Conservation (phyloP, 23 tunicate genomes). For the Trididemnum clinides region DNA sequence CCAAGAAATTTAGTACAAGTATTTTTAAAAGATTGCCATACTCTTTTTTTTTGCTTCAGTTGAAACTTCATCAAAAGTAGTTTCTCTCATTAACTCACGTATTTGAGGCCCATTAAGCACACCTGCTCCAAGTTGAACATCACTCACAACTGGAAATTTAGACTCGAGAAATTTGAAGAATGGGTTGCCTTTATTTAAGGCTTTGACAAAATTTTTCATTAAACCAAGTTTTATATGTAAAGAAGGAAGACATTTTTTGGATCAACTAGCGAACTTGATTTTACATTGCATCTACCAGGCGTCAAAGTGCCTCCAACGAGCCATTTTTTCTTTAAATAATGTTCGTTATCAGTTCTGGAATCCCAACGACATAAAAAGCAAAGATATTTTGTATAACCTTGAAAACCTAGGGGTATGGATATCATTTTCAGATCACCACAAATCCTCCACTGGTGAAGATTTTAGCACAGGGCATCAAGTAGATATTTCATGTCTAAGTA, state of each 20-base stretch:
- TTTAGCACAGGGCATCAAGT: no score
- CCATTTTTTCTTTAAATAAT: slow-evolving; percentile 1
- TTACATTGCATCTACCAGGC: slow-evolving; percentile 5
- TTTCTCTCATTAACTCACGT: neutral
- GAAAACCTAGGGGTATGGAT: no score
- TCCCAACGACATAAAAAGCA: slow-evolving; percentile 1
- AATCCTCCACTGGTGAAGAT: no score
- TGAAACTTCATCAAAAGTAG: neutral
- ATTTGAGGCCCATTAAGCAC: slow-evolving; percentile 11
- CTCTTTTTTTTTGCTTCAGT: neutral
- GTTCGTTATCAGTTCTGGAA: slow-evolving; percentile 5
- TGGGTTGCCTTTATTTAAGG: slow-evolving; percentile 1
- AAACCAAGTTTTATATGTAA: neutral
- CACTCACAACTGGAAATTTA: neutral
- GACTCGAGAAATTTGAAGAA: neutral
- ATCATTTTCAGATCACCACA: no score
- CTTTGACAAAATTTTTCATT: slow-evolving; percentile 2
- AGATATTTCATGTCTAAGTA: no score
- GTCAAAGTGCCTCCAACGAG: neutral
- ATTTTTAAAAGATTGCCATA: neutral
- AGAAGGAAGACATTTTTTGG: neutral
- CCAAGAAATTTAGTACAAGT: neutral
- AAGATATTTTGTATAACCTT: neutral
- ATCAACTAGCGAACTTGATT: neutral
- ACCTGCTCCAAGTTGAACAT: slow-evolving; percentile 16